Base-by-base conservation (phyloP, 2,888 invertebrate genomes). In the Poecilus cupreus region DNA sequence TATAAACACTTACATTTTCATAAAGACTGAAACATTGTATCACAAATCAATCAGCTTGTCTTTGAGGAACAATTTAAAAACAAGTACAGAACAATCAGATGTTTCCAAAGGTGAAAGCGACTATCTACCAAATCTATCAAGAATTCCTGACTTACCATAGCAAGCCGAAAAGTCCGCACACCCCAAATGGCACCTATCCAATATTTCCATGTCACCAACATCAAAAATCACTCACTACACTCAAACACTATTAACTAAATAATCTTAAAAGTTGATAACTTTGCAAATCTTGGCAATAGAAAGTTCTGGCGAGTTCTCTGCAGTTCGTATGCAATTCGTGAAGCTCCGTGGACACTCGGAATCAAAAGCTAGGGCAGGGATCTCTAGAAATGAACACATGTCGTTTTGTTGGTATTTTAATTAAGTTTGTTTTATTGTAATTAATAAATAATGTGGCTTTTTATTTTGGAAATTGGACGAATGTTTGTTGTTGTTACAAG, bases 361-460 rank as follows among this genome's bases (percentile, higher is more conserved):
- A 60, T 11, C 22, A 60, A 60, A 60, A 60, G n/a, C 22, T 26
- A 60, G 60, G 26, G 20, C 64, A 37, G 10, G 32, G 8, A 32
- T 8, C 32, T 0, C 5, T n/a, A n/a, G n/a, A n/a, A n/a, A n/a
- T 6, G 32, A 20, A 22, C 64, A 68, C 37, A 68, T 68, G 64
- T 68, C 64, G 37, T 68, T 68, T 68, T 32, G 64, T 16, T 18
- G 22, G 37, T 8, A 18, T 16, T n/a, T 13, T 68, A 68, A 68
- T 68, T 68, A 37, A 6, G 37, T 32, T 37, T 68, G 37, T 32
- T 68, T 32, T 4, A 18, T 11, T 20, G 32, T 37, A 68, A 68
- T 68, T 68, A 68, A 68, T 68, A 16, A 68, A 68, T 32, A 20
- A 68, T 32, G 37, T 11, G 32, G 32, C 37, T 24, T 60, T 60